Evolutionary conservation across 2,797 vertebrate genomes (phyloP).

Genomic region (Phataginus tricuspis): DNA sequence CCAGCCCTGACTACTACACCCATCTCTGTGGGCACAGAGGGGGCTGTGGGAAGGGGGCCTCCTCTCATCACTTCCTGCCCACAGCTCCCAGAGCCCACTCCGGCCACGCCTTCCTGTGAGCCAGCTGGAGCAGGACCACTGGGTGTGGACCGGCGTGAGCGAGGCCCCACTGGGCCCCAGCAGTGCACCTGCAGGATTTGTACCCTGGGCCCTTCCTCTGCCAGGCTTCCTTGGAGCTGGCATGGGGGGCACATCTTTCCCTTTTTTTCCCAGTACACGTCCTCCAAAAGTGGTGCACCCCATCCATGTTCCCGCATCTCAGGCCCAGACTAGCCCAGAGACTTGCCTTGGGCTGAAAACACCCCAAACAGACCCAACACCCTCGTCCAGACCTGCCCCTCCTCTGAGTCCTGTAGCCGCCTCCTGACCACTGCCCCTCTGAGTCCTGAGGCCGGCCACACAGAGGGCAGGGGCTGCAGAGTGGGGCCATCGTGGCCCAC

Average conservation of each 20-base stretch:
- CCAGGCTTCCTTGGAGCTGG: too few relatives aligned
- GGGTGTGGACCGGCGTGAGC: neutral
- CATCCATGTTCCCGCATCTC: rapidly evolving
- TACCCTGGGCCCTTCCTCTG: neutral
- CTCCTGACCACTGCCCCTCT: neutral
- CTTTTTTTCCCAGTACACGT: neutral
- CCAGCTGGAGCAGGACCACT: neutral
- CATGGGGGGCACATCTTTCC: rapidly evolving
- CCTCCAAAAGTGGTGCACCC: neutral
- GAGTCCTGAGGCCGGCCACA: neutral
- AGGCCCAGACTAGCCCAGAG: neutral
- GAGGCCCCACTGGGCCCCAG: neutral
- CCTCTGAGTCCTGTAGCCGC: rapidly evolving
- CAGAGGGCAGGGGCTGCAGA: rapidly evolving
- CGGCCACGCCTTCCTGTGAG: too few relatives aligned
- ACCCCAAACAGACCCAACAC: rapidly evolving
- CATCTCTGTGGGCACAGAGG: neutral
- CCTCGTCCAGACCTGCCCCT: neutral
- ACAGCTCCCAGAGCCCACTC: neutral
- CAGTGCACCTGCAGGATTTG: neutral
- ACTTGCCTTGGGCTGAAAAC: too few relatives aligned
- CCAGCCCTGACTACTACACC: neutral
- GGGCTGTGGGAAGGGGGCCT: rapidly evolving
- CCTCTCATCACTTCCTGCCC: rapidly evolving
- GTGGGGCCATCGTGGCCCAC: rapidly evolving